phyloP scores from a whole-genome alignment of 2,113 vertebrate species.

The Colaptes auratus region DNA sequence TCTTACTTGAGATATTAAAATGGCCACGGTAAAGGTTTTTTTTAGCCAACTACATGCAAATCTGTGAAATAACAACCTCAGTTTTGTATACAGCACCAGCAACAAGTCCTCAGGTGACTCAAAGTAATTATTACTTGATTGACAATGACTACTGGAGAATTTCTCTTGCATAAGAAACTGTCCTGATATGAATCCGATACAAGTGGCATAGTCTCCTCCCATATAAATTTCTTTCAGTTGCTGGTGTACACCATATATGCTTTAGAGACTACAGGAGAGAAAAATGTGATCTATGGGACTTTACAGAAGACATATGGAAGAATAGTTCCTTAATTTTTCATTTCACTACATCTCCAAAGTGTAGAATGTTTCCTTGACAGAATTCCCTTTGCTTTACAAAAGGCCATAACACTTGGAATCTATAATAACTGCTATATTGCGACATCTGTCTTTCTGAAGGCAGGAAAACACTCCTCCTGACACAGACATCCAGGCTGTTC shows the following conservation, averaged over 20 bases:
- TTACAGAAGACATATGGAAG: not conserved
- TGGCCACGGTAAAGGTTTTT: not conserved
- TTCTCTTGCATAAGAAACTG: not conserved
- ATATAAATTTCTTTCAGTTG: not conserved
- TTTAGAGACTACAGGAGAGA: not conserved
- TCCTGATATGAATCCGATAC: not conserved
- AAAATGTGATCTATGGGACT: not conserved
- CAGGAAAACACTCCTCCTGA: not conserved
- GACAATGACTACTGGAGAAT: not conserved
- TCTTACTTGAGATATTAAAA: not conserved
- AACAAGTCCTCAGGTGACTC: not conserved
- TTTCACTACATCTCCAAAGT: not conserved
- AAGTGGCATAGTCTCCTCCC: not conserved
- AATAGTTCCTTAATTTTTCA: slow-evolving; percentile 21
- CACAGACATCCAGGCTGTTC: not conserved
- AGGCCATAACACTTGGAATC: not conserved
- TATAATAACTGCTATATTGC: not conserved
- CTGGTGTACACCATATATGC: not conserved
- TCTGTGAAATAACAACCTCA: not conserved
- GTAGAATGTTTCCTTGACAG: not conserved
- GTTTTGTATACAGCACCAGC: not conserved
- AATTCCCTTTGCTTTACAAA: slow-evolving; percentile 3
- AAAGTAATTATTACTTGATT: not conserved
- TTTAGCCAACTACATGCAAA: not conserved
- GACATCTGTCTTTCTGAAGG: not conserved